Evolutionary conservation across 37 sponge, comb jelly and placozoan genomes (phyloP), one percentile per base, ranked within the genome.

Genomic region (Chondrosia reniformis): DNA sequence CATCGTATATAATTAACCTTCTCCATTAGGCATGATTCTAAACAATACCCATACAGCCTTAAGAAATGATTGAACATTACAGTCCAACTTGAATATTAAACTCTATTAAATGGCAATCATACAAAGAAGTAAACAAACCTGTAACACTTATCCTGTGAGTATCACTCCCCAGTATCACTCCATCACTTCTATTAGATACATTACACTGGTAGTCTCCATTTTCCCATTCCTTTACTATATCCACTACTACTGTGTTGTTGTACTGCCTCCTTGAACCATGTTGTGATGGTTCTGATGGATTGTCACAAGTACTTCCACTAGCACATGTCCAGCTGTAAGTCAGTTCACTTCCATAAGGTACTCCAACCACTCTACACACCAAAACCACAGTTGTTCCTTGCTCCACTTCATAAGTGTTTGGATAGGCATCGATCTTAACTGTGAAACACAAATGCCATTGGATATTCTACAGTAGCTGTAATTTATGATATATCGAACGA

Each of bases 401-500:
- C 37, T 31, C 31, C 37, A 69, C 72, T 8, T 12, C n/a, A 39
- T 41, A 13, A 21, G 42, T 69, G 72, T 40, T 69, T 19, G 43
- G 72, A 44, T 69, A 69, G 43, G 72, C 72, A 69, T 69, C 72
- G 24, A 69, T 69, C n/a, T 43, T n/a, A 17, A 69, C 72, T 69
- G 72, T 6, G 22, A n/a, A n/a, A n/a, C n/a, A n/a, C n/a, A n/a
- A n/a, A n/a, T n/a, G n/a, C n/a, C n/a, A n/a, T n/a, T n/a, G n/a
- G n/a, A n/a, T n/a, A n/a, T n/a, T n/a, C n/a, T n/a, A n/a, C n/a
- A n/a, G n/a, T n/a, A n/a, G n/a, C n/a, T n/a, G n/a, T n/a, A n/a
- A n/a, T n/a, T n/a, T n/a, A n/a, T n/a, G n/a, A n/a, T n/a, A n/a
- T n/a, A n/a, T n/a, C n/a, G n/a, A n/a, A n/a, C n/a, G n/a, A n/a